These are phyloP conservation scores for Melinaea marsaeus DNA, from an alignment of 2,888 invertebrate genomes.

Conservation along the genomic window DNA sequence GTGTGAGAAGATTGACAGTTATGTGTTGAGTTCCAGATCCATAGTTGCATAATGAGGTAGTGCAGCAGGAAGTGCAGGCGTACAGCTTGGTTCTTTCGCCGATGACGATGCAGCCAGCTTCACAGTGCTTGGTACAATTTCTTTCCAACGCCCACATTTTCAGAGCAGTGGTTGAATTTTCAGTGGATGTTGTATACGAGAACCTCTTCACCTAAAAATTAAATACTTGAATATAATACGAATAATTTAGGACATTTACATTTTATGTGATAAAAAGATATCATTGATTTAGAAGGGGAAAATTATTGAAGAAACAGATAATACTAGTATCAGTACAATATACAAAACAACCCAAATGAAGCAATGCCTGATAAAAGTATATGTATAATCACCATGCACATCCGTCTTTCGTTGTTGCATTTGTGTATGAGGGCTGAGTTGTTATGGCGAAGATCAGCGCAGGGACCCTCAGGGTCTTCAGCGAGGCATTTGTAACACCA, in stretches of 20 bases:
- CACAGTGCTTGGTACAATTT: constrained; percentile 89
- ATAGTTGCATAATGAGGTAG: constrained; percentile 86
- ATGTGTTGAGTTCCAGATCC: constrained; percentile 74
- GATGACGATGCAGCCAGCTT: constrained; percentile 92
- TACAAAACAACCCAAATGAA: background rate
- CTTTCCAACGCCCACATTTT: constrained; percentile 91
- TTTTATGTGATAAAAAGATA: too few relatives aligned
- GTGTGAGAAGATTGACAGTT: constrained; percentile 13
- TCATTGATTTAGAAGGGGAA: too few relatives aligned
- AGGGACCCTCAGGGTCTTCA: constrained; percentile 84
- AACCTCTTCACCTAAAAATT: constrained; percentile 84
- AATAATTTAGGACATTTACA: background rate
- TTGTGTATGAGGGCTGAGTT: constrained; percentile 82
- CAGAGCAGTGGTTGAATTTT: constrained; percentile 83
- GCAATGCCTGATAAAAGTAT: background rate
- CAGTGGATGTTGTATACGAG: constrained; percentile 89
- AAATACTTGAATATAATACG: background rate
- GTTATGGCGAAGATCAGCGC: constrained; percentile 80
- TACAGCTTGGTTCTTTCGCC: constrained; percentile 92
- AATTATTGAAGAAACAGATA: too few relatives aligned
- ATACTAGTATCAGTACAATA: too few relatives aligned
- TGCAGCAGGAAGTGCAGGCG: constrained; percentile 92
- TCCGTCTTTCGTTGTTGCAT: constrained; percentile 85
- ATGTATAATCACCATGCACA: constrained; percentile 83
- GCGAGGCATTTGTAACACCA: constrained; percentile 91